Percentiles rank a stretch among this genome's conserved stretches.
phyloP scores from a whole-genome alignment of 2,113 vertebrate species.

The Sorex fumeus region DNA sequence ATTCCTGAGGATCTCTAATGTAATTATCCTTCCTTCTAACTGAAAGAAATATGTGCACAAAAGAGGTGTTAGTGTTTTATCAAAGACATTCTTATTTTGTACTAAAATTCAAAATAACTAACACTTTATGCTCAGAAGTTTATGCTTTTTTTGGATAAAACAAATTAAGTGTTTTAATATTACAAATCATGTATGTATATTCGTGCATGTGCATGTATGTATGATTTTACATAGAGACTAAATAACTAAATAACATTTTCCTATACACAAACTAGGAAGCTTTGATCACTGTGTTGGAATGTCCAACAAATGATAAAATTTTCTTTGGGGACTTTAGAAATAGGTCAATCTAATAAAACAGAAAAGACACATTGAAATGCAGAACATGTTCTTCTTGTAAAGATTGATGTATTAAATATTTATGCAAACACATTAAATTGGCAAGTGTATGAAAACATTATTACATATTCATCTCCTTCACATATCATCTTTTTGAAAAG shows the following conservation, averaged over 20 bases:
- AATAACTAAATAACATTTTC: constrained; percentile 57
- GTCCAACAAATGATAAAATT: constrained; percentile 75
- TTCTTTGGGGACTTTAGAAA: constrained; percentile 72
- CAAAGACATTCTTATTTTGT: constrained; percentile 17
- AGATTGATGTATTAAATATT: constrained; percentile 89
- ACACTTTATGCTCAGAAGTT: neutral
- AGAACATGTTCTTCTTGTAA: constrained; percentile 82
- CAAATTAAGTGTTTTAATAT: constrained; percentile 65
- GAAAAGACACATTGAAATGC: constrained; percentile 78
- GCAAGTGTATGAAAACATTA: constrained; percentile 87
- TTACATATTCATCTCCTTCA: constrained; percentile 85
- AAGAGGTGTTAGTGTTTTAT: constrained; percentile 15
- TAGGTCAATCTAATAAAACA: constrained; percentile 78
- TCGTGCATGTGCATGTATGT: neutral
- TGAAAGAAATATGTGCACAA: neutral
- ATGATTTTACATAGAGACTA: neutral
- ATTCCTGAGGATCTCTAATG: constrained; percentile 15
- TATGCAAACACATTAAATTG: constrained; percentile 88
- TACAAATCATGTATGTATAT: constrained; percentile 24
- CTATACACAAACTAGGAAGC: constrained; percentile 47
- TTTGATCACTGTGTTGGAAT: constrained; percentile 44
- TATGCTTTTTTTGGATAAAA: constrained; percentile 39
- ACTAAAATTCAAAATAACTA: neutral
- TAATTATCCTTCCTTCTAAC: constrained; percentile 37
- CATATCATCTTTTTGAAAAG: constrained; percentile 80